These are phyloP conservation scores for Eupeodes luniger DNA, from an alignment of 2,888 invertebrate genomes.

Conservation along the genomic window DNA sequence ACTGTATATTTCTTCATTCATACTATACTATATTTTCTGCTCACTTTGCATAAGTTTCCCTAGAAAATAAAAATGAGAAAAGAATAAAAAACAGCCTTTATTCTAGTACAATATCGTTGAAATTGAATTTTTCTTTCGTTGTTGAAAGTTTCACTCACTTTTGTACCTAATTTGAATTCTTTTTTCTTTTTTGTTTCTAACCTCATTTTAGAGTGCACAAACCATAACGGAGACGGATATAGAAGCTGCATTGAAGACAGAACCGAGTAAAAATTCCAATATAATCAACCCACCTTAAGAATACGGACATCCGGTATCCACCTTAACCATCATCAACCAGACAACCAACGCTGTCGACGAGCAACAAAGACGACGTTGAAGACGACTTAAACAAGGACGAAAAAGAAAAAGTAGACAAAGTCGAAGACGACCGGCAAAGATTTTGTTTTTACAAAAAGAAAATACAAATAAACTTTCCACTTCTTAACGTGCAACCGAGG, in stretches of 20 bases:
- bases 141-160: slow-evolving; percentile 71
- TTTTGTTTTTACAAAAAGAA: slow-evolving; percentile 7
- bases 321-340: slow-evolving; percentile 51
- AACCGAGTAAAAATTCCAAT: slow-evolving; percentile 38
- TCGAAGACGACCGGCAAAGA: background rate
- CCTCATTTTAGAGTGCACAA: slow-evolving; percentile 68
- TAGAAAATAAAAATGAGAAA: slow-evolving; percentile 9
- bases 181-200: slow-evolving; percentile 30
- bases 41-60: slow-evolving; percentile 47
- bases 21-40: background rate
- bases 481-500: background rate
- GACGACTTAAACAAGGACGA: too few species aligned
- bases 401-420: too few species aligned
- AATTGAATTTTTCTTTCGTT: slow-evolving; percentile 71
- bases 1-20: slow-evolving; percentile 10
- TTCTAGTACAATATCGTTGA: slow-evolving; percentile 67
- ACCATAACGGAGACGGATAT: background rate
- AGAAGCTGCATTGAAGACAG: slow-evolving; percentile 11
- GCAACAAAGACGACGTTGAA: too few species aligned
- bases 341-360: too few species aligned
- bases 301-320: slow-evolving; percentile 74
- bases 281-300: slow-evolving; percentile 72
- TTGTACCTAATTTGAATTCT: slow-evolving; percentile 72
- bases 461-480: slow-evolving; percentile 21
- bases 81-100: slow-evolving; percentile 23